phyloP scores from a whole-genome alignment of 30 jellyfish, hydroid and myxozoan species.

The Aurelia coerulea region DNA sequence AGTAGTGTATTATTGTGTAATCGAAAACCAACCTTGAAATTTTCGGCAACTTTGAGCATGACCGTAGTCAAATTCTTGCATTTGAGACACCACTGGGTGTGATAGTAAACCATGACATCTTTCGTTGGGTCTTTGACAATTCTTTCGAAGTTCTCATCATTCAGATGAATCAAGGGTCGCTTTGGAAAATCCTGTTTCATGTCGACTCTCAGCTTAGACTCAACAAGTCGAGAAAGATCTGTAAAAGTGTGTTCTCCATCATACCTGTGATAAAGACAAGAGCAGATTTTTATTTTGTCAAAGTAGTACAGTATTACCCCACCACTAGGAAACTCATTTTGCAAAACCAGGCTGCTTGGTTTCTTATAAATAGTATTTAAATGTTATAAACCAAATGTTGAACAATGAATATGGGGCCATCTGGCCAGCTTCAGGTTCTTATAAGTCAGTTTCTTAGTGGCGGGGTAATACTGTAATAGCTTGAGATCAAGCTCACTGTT shows the following conservation, averaged over 20 bases:
- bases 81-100: slow-evolving; percentile 89
- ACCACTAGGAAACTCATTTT: no score
- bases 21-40: slow-evolving; percentile 70
- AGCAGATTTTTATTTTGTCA: no score
- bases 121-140: slow-evolving; percentile 71
- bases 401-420: no score
- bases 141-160: slow-evolving; percentile 81
- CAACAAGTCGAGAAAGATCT: slow-evolving; percentile 59
- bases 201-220: slow-evolving; percentile 46
- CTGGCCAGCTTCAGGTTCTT: no score
- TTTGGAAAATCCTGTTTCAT: slow-evolving; percentile 41
- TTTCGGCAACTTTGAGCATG: slow-evolving; percentile 69
- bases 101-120: slow-evolving; percentile 72
- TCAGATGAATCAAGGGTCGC: slow-evolving; percentile 71
- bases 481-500: no score
- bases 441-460: no score
- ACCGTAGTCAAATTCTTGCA: slow-evolving; percentile 76
- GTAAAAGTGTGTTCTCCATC: slow-evolving; percentile 69
- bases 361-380: no score
- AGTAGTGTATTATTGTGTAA: no score
- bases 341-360: no score
- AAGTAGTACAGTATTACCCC: no score
- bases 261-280: slow-evolving; percentile 32
- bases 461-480: no score
- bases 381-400: no score